Evolutionary conservation across 2,888 invertebrate species (phyloP).

Genomic region (Lasioglossum oenotherae): DNA sequence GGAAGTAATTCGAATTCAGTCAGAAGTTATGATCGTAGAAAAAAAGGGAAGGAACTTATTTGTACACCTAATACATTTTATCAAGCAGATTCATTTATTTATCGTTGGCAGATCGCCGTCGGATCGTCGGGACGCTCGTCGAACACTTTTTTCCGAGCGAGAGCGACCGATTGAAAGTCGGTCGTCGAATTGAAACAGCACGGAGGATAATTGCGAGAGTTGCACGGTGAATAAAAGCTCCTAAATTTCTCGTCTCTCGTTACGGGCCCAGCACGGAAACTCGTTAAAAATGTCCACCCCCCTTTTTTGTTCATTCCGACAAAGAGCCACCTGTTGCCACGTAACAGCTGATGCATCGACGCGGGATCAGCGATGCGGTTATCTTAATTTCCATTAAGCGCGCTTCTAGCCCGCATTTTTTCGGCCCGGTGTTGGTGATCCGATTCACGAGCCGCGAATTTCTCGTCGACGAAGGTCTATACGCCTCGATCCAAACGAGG

Average conservation of each 20-base stretch:
- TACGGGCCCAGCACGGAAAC: slow-evolving; percentile 8
- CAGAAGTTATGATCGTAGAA: no score
- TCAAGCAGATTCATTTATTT: not conserved
- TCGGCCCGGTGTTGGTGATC: not conserved
- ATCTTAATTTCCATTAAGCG: slow-evolving; percentile 51
- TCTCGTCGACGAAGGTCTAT: not conserved
- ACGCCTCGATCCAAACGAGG: not conserved
- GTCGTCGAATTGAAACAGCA: not conserved
- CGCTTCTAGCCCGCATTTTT: slow-evolving; percentile 16
- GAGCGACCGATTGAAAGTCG: not conserved
- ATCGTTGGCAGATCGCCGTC: not conserved
- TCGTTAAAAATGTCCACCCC: slow-evolving; percentile 23
- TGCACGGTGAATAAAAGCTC: not conserved
- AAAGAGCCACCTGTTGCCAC: slow-evolving; percentile 70
- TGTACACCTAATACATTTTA: not conserved
- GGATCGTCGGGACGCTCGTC: not conserved
- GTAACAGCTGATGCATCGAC: slow-evolving; percentile 59
- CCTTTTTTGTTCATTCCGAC: slow-evolving; percentile 46
- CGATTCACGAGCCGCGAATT: not conserved
- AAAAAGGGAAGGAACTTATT: no score
- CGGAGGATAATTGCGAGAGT: slow-evolving; percentile 1
- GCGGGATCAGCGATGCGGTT: slow-evolving; percentile 42
- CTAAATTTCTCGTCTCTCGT: slow-evolving; percentile 16
- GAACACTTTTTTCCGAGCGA: not conserved
- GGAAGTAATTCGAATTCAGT: no score